Conservation (phyloP, 2,888 invertebrate genomes). For the Oasisia sp. region DNA sequence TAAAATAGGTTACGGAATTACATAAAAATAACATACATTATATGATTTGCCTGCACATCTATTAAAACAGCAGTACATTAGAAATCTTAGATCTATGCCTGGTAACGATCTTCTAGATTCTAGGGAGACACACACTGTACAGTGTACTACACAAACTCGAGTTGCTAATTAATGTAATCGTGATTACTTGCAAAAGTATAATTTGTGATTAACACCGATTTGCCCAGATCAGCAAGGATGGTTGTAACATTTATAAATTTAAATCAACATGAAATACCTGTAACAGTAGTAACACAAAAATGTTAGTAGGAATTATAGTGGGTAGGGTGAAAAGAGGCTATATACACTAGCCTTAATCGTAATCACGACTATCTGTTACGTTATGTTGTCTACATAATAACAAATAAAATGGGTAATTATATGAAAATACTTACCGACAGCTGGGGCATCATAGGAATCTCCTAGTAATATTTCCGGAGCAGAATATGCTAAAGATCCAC, state of each 20-base stretch:
- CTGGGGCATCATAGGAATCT: constrained; percentile 98
- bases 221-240: not conserved
- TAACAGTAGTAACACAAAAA: not conserved
- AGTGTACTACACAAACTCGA: not conserved
- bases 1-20: no score
- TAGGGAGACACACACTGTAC: no score
- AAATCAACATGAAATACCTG: not conserved
- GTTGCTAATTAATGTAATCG: not conserved
- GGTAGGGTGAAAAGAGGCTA: no score
- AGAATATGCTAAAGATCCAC: constrained; percentile 98
- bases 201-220: not conserved
- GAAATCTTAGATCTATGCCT: no score
- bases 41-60: no score
- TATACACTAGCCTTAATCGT: no score
- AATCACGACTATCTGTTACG: no score
- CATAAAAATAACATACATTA: no score
- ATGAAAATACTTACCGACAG: constrained; percentile 79
- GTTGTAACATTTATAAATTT: not conserved
- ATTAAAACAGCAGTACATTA: no score
- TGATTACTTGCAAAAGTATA: no score
- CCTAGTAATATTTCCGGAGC: constrained; percentile 98
- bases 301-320: no score
- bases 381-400: not conserved
- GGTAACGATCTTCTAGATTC: no score
- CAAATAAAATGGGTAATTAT: constrained; percentile 14